These are phyloP conservation scores for Pantelozetes paolii DNA, from an alignment of 2,888 invertebrate species.

Conservation along the genomic window DNA sequence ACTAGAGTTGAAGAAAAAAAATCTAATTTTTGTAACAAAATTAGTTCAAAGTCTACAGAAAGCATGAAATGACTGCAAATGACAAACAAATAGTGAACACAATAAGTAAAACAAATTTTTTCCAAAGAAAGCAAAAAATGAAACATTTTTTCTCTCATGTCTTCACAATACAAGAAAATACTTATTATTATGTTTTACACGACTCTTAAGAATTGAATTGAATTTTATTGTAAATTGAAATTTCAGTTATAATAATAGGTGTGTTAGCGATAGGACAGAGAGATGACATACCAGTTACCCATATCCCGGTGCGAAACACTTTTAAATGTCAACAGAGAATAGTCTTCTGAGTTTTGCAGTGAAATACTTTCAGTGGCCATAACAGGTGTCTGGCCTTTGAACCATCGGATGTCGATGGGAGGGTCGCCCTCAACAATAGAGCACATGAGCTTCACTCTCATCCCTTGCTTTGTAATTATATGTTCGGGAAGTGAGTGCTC, in stretches of 20 bases:
- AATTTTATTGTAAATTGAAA: neutral
- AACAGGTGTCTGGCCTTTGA: conserved; percentile 51
- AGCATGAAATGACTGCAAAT: conserved; percentile 27
- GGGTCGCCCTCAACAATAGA: conserved; percentile 50
- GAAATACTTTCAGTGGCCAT: conserved; percentile 47
- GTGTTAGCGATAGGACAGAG: neutral
- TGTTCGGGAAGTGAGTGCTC: conserved; percentile 43
- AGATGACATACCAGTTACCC: conserved; percentile 47
- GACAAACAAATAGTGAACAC: conserved; percentile 5
- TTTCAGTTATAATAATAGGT: neutral
- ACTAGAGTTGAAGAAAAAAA: neutral
- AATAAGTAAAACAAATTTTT: neutral
- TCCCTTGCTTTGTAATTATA: conserved; percentile 45
- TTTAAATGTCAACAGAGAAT: conserved; percentile 52
- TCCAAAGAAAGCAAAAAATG: neutral
- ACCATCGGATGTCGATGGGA: conserved; percentile 53
- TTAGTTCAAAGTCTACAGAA: conserved; percentile 8
- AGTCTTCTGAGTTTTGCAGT: conserved; percentile 51
- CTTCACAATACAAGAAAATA: neutral
- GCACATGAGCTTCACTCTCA: conserved; percentile 46
- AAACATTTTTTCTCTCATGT: neutral
- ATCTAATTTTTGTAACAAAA: conserved; percentile 25
- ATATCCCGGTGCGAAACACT: conserved; percentile 51
- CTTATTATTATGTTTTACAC: neutral
- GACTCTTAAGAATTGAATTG: neutral